Conservation (phyloP, 2,113 vertebrate genomes). For the Sebastes schlegelii region DNA sequence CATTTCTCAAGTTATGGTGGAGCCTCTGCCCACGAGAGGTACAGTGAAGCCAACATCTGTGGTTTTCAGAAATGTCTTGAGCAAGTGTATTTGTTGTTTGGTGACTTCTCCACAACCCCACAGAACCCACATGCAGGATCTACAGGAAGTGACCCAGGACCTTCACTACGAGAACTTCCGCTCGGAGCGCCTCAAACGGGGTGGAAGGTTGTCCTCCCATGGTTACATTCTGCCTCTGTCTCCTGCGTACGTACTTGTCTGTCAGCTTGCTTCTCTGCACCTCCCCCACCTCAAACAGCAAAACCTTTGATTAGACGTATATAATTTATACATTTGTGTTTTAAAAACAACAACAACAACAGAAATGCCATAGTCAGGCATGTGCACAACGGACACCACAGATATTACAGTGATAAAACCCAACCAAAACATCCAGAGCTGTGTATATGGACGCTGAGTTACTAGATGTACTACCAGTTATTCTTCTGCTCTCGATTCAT, state of each 20-base stretch:
- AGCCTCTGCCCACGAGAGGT: not conserved
- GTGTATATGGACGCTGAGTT: not conserved
- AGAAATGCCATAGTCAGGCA: not conserved
- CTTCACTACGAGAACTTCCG: conserved; percentile 99
- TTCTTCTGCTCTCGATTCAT: not conserved
- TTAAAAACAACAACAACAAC: too few relatives aligned
- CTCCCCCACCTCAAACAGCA: conserved; percentile 71
- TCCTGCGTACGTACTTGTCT: conserved; percentile 82
- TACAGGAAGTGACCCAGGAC: conserved; percentile 99
- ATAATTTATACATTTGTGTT: not conserved
- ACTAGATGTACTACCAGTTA: not conserved
- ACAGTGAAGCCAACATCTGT: not conserved
- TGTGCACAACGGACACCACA: not conserved
- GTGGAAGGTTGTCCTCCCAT: conserved; percentile 91
- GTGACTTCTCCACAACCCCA: conserved; percentile 2
- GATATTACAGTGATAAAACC: not conserved
- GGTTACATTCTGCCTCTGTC: conserved; percentile 83
- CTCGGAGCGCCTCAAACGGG: conserved; percentile 96
- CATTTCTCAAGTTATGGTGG: not conserved
- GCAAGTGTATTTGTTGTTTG: conserved; percentile 1
- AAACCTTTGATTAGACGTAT: conserved; percentile 3
- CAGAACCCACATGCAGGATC: conserved; percentile 99
- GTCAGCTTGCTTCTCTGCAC: conserved; percentile 72
- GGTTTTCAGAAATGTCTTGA: not conserved
- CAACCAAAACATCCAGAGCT: not conserved